Evolutionary conservation across 2,888 invertebrate species (phyloP).

Genomic region (Cantharis rustica): DNA sequence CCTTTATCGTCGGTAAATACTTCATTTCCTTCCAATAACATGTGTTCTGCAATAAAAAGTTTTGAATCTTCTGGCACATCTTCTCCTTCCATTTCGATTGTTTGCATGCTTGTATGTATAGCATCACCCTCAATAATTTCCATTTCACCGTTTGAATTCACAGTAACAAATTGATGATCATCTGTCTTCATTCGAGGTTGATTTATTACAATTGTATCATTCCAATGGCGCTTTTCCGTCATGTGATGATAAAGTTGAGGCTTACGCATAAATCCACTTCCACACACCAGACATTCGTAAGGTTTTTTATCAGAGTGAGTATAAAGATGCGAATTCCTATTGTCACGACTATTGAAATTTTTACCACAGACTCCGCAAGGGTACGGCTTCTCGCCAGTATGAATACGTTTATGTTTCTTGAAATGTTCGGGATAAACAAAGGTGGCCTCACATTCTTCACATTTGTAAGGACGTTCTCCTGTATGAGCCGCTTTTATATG

Average conservation of each 20-base stretch:
- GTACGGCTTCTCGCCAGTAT: conserved; percentile 78
- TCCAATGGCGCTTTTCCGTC: conserved; percentile 73
- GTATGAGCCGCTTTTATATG: conserved; percentile 82
- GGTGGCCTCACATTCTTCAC: conserved; percentile 73
- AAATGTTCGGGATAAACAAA: conserved; percentile 85
- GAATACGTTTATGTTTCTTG: conserved; percentile 79
- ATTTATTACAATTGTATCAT: conserved; percentile 82
- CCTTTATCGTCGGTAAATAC: conserved; percentile 36
- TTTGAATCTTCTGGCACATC: conserved; percentile 53
- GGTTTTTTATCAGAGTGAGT: conserved; percentile 87
- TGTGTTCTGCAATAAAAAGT: conserved; percentile 61
- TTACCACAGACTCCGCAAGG: conserved; percentile 81
- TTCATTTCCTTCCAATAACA: conserved; percentile 57
- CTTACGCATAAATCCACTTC: conserved; percentile 83
- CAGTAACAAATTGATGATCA: conserved; percentile 58
- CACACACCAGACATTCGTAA: conserved; percentile 81
- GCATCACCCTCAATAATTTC: conserved; percentile 46
- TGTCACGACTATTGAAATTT: conserved; percentile 82
- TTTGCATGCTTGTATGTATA: conserved; percentile 35
- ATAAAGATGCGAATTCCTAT: conserved; percentile 82
- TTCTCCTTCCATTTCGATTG: conserved; percentile 37
- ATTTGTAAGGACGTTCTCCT: conserved; percentile 77
- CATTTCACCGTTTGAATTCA: conserved; percentile 51
- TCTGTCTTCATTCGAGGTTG: conserved; percentile 73
- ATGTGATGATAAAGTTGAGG: conserved; percentile 78